phyloP scores from a whole-genome alignment of 2,797 vertebrate species.

The Siniperca undulata region DNA sequence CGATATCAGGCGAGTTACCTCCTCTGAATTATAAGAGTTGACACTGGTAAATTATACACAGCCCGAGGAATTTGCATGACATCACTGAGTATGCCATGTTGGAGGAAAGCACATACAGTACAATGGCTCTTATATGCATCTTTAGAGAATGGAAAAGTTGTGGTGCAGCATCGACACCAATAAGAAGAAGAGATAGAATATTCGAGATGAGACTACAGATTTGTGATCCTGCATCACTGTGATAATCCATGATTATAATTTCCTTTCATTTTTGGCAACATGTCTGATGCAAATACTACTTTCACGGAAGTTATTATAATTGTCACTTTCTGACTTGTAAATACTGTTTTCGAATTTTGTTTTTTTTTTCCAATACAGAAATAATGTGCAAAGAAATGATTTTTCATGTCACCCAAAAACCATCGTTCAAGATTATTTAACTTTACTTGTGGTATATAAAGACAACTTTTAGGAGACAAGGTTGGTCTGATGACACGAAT shows the following conservation, averaged over 20 bases:
- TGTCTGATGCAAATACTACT: background rate
- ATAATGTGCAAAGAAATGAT: background rate
- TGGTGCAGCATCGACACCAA: background rate
- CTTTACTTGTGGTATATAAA: background rate
- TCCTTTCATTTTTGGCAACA: slow-evolving; percentile 14
- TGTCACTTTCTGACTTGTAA: background rate
- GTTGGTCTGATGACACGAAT: background rate
- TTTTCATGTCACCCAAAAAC: background rate
- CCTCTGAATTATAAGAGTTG: slow-evolving; percentile 71
- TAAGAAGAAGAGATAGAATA: background rate
- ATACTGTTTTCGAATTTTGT: background rate
- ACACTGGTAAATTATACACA: slow-evolving; percentile 74
- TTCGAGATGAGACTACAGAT: background rate
- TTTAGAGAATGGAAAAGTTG: slow-evolving; percentile 13
- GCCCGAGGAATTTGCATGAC: slow-evolving; percentile 76
- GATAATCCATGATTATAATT: slow-evolving; percentile 23
- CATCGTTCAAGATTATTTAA: background rate
- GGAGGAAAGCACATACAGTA: slow-evolving; percentile 40
- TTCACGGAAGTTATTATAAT: background rate
- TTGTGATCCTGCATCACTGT: background rate
- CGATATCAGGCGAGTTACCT: slow-evolving; percentile 65
- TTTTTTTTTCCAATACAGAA: background rate
- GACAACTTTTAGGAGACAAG: background rate
- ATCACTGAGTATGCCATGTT: slow-evolving; percentile 63
- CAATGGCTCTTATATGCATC: slow-evolving; percentile 31